These are phyloP conservation scores for Corydoras maculifer DNA, from an alignment of 2,113 vertebrate genomes.

Conservation along the genomic window DNA sequence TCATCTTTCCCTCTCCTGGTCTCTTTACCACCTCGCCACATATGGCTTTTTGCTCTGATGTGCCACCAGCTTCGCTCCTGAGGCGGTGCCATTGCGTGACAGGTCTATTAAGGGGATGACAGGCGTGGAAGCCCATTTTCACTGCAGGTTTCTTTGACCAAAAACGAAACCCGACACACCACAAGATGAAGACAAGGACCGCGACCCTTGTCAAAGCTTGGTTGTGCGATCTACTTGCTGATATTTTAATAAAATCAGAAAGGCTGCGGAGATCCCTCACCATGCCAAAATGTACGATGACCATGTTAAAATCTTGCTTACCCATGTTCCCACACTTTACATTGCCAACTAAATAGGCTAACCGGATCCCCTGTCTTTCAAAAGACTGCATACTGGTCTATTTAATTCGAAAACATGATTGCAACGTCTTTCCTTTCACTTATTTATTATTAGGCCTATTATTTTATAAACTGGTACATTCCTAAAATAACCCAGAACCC, in stretches of 20 bases:
- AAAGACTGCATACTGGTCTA: not conserved
- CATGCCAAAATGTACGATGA: slow-evolving; percentile 20
- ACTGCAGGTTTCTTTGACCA: slow-evolving; percentile 38
- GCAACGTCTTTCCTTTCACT: no score
- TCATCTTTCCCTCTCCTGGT: not conserved
- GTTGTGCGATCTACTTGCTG: slow-evolving; percentile 40
- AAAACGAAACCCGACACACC: slow-evolving; percentile 43
- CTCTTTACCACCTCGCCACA: slow-evolving; percentile 22
- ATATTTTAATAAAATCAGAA: slow-evolving; percentile 42
- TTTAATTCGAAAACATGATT: no score
- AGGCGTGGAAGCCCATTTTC: slow-evolving; percentile 48
- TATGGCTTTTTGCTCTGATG: slow-evolving; percentile 32
- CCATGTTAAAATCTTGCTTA: slow-evolving; percentile 9
- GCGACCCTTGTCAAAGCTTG: slow-evolving; percentile 43
- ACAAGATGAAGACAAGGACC: slow-evolving; percentile 41
- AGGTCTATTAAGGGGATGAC: slow-evolving; percentile 50
- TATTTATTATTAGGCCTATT: no score
- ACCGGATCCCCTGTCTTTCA: not conserved
- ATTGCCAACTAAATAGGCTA: slow-evolving; percentile 10
- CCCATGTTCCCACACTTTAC: slow-evolving; percentile 16
- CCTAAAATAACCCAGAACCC: not conserved
- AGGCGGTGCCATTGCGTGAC: slow-evolving; percentile 42
- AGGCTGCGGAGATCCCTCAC: slow-evolving; percentile 24
- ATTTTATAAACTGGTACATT: no score
- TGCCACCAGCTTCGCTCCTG: slow-evolving; percentile 40